Percentiles rank a stretch among this genome's conserved stretches.
Conservation (phyloP, 37 sponge, comb jelly and placozoan species). For the Theonella swinhoei region DNA sequence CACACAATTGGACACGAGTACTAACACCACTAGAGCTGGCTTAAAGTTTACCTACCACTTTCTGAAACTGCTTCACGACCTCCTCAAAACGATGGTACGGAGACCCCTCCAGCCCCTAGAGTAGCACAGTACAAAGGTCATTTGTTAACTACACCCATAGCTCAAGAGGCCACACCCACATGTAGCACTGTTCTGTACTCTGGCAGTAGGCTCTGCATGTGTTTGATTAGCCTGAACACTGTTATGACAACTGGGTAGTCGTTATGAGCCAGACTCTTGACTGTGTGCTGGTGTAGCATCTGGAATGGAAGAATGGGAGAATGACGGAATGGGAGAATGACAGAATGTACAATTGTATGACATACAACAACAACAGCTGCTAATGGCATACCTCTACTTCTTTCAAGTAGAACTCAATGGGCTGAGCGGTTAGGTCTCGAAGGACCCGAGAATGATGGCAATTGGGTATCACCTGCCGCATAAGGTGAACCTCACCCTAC, state of each 20-base stretch:
- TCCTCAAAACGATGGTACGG: constrained; percentile 31
- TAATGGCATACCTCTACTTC: constrained; percentile 71
- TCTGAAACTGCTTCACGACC: constrained; percentile 47
- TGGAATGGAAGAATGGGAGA: background rate
- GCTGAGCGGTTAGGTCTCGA: constrained; percentile 52
- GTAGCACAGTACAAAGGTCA: background rate
- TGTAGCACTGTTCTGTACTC: constrained; percentile 47
- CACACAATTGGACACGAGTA: background rate
- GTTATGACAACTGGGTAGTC: constrained; percentile 61
- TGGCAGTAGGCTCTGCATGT: constrained; percentile 52
- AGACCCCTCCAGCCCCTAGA: constrained; percentile 20
- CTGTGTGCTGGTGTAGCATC: constrained; percentile 37
- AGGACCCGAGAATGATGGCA: constrained; percentile 68
- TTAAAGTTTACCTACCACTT: constrained; percentile 27
- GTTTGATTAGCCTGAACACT: constrained; percentile 57
- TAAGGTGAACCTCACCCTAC: constrained; percentile 79
- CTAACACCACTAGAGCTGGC: no score
- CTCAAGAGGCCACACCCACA: constrained; percentile 14
- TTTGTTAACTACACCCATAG: background rate
- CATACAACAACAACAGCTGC: background rate
- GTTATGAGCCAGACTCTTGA: constrained; percentile 40
- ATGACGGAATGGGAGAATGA: background rate
- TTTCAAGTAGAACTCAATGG: constrained; percentile 73
- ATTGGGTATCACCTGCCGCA: constrained; percentile 74
- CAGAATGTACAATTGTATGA: no score